Percentiles rank a stretch among this genome's conserved stretches.
These are phyloP conservation scores for Dipodomys spectabilis DNA, from an alignment of 2,113 vertebrate genomes.

Conservation along the genomic window DNA sequence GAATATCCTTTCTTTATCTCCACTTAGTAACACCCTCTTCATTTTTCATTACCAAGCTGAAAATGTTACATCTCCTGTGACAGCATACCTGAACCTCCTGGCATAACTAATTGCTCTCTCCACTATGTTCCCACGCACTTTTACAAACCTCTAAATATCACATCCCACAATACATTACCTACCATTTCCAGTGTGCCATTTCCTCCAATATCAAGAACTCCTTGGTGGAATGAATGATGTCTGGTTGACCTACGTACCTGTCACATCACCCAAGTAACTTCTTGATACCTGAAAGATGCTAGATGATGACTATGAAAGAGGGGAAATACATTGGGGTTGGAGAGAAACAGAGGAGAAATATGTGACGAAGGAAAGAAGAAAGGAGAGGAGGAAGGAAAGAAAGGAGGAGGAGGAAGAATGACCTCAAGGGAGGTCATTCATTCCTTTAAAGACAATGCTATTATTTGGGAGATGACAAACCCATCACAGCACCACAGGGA, in stretches of 20 bases:
- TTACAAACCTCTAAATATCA: background rate
- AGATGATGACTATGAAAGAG: background rate
- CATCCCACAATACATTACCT: background rate
- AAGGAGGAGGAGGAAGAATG: no score
- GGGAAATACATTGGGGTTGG: background rate
- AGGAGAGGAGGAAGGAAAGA: background rate
- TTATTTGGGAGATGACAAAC: background rate
- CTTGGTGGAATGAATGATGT: background rate
- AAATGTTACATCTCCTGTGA: conserved; percentile 48
- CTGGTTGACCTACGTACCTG: background rate
- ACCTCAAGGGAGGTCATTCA: background rate
- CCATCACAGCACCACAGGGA: background rate
- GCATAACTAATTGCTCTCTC: conserved; percentile 44
- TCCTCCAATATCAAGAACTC: background rate
- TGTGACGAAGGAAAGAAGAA: no score
- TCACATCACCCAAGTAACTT: background rate
- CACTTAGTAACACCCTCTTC: conserved; percentile 24
- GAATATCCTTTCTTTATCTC: conserved; percentile 36
- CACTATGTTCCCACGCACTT: background rate
- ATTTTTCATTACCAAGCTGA: conserved; percentile 51
- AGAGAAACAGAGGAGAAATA: background rate
- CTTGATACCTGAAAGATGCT: background rate
- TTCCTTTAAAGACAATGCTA: background rate
- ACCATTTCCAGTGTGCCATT: background rate
- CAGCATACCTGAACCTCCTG: conserved; percentile 24